A percentile compares a stretch with the other conserved stretches of the same genome.
These are phyloP conservation scores for Lottia gigantea DNA, from an alignment of 2,888 invertebrate species.

Conservation along the genomic window DNA sequence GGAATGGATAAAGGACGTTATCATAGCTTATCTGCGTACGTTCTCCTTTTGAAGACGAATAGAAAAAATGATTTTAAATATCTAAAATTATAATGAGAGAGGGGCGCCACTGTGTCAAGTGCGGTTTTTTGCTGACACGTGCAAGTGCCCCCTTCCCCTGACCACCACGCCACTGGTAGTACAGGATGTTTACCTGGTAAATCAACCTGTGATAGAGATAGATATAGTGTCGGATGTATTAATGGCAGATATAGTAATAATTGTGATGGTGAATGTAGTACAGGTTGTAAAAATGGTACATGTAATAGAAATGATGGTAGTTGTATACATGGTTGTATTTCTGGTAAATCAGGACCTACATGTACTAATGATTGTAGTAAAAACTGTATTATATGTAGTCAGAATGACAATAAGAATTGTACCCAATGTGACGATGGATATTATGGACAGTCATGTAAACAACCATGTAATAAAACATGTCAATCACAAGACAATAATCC, in stretches of 20 bases:
- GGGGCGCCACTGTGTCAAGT: too few relatives aligned
- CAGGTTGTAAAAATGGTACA: conserved; percentile 27
- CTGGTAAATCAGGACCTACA: conserved; percentile 30
- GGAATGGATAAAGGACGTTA: too few relatives aligned
- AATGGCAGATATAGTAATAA: conserved; percentile 27
- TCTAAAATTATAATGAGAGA: too few relatives aligned
- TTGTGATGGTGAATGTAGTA: conserved; percentile 34
- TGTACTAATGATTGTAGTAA: conserved; percentile 27
- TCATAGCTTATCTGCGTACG: too few relatives aligned
- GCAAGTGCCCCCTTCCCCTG: too few relatives aligned
- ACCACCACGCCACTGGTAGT: not conserved
- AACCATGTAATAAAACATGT: not conserved
- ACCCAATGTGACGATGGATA: not conserved
- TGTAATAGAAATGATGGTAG: conserved; percentile 37
- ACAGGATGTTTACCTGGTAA: not conserved
- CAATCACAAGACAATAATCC: not conserved
- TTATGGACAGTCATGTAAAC: not conserved
- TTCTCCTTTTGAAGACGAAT: too few relatives aligned
- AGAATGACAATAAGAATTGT: not conserved
- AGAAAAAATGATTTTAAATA: too few relatives aligned
- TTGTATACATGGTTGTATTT: conserved; percentile 34
- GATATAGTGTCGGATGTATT: not conserved
- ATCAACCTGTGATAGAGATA: not conserved
- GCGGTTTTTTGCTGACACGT: too few relatives aligned
- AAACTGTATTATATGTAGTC: not conserved